A percentile compares a stretch with the other conserved stretches of the same genome.
phyloP scores from a whole-genome alignment of 64 coral and sea anemone genomes.

The Orbicella faveolata region DNA sequence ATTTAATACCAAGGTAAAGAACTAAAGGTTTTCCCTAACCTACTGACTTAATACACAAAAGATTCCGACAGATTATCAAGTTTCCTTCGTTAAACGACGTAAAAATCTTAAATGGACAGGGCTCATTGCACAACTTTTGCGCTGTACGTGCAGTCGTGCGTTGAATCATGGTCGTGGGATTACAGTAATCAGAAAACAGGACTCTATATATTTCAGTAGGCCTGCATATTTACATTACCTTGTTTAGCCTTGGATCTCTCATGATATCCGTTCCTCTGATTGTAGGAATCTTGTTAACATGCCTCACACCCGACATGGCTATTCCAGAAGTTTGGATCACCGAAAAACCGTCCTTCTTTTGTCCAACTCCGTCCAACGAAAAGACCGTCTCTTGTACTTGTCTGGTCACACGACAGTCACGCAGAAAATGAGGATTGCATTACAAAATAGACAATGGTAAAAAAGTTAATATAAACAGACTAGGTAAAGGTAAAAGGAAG shows the following conservation, averaged over 20 bases:
- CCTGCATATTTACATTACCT: slow-evolving; percentile 37
- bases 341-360: neutral
- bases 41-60: no score
- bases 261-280: slow-evolving; percentile 91
- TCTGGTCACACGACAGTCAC: slow-evolving; percentile 17
- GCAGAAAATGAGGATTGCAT: slow-evolving; percentile 19
- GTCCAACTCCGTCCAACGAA: neutral
- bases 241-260: slow-evolving; percentile 68
- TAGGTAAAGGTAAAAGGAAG: neutral
- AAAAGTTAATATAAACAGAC: neutral
- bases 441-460: neutral
- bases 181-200: neutral
- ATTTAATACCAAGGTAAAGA: no score
- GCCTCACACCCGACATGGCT: slow-evolving; percentile 58
- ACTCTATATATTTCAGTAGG: neutral
- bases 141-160: neutral
- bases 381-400: neutral
- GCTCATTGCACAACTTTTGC: no score
- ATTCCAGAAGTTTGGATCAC: slow-evolving; percentile 21
- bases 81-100: no score
- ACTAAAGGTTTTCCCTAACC: no score
- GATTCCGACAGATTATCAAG: no score
- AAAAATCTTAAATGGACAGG: no score
- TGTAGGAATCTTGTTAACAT: slow-evolving; percentile 88
- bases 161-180: neutral